A percentile compares a stretch with the other conserved stretches of the same genome.
These are phyloP conservation scores for Nymphalis polychloros DNA, from an alignment of 2,888 invertebrate genomes.

Conservation along the genomic window DNA sequence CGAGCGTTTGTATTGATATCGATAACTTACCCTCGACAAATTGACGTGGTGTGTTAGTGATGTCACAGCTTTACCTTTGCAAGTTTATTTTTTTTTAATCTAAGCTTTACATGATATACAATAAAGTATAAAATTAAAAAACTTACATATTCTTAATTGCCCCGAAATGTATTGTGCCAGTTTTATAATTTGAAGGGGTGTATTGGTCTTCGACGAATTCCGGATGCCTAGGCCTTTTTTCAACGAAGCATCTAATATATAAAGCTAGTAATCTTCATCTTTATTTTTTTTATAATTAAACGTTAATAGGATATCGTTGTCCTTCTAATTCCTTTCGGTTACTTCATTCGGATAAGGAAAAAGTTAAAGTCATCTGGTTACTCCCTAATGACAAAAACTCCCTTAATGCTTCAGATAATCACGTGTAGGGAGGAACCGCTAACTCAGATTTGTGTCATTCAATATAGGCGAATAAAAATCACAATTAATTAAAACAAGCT, in stretches of 20 bases:
- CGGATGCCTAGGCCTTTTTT: no score
- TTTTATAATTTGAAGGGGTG: no score
- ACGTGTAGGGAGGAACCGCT: slow-evolving; percentile 45
- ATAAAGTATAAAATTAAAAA: no score
- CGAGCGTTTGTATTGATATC: slow-evolving; percentile 56
- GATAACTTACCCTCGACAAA: slow-evolving; percentile 34
- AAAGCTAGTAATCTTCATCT: no score
- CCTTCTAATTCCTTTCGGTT: slow-evolving; percentile 14
- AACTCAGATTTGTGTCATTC: background rate
- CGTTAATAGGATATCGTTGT: no score
- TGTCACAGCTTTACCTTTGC: background rate
- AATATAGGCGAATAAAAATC: background rate
- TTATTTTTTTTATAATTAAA: no score
- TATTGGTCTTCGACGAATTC: no score
- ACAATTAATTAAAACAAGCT: slow-evolving; percentile 3
- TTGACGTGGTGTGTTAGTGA: slow-evolving; percentile 22
- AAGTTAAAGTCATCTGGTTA: slow-evolving; percentile 50
- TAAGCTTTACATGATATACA: no score
- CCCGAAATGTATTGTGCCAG: no score
- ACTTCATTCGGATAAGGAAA: slow-evolving; percentile 45
- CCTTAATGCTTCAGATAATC: slow-evolving; percentile 61
- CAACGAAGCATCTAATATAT: no score
- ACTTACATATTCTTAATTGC: no score
- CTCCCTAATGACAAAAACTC: slow-evolving; percentile 64
- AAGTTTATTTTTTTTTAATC: no score